Percentiles rank a stretch among this genome's conserved stretches.
Evolutionary conservation across 1,140 invertebrate species (phyloP).

Genomic region (Chelonus insularis): DNA sequence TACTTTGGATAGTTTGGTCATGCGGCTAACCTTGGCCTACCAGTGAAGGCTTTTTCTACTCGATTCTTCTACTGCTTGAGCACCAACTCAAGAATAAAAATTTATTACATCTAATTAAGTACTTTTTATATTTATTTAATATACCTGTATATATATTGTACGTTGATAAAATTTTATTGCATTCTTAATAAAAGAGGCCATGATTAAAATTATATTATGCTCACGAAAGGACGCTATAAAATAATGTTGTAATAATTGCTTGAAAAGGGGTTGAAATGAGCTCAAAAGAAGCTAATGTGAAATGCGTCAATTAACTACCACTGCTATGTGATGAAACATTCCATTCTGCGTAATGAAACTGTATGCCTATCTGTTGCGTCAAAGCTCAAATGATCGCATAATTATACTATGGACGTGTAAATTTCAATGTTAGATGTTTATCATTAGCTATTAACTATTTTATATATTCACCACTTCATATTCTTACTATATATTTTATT

Average conservation of each 20-base stretch:
- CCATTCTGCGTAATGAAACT: constrained; percentile 53
- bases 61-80: neutral
- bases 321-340: constrained; percentile 52
- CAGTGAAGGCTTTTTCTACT: neutral
- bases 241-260: neutral
- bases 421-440: neutral
- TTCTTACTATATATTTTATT: too few relatives aligned
- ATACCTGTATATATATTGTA: neutral
- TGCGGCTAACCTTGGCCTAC: neutral
- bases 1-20: neutral
- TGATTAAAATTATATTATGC: too few relatives aligned
- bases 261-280: constrained; percentile 1
- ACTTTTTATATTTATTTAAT: neutral
- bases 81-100: neutral
- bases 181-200: too few relatives aligned
- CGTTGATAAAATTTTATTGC: neutral
- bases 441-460: neutral
- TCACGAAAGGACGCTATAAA: neutral
- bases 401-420: constrained; percentile 4
- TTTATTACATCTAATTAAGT: neutral
- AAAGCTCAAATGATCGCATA: constrained; percentile 5
- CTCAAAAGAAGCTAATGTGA: constrained; percentile 45
- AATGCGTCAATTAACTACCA: constrained; percentile 53
- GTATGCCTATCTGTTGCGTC: constrained; percentile 33
- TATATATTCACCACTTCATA: too few relatives aligned